Evolutionary conservation across 2,113 vertebrate genomes (phyloP), one percentile per base, ranked within the genome.

Genomic region (Amphiprion percula): DNA sequence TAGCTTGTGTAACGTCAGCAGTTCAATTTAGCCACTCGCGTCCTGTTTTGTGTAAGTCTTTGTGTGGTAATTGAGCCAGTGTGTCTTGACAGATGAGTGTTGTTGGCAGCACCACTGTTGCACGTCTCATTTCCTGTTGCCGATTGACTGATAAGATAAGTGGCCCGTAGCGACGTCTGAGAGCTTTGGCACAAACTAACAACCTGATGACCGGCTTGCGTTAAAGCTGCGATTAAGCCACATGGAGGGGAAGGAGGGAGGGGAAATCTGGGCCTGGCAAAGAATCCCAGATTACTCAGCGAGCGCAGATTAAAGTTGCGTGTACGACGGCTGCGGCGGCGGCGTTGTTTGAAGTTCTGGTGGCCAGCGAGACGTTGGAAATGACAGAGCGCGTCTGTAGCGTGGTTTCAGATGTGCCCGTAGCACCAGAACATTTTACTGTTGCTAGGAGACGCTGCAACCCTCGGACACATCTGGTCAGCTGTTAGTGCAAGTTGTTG

Each of bases 401-500:
- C 47, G 59, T 66, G 64, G 28, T 53, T 73, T 63, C 61, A 76
- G 69, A 64, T 62, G 83, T 49, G 59, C 78, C 65, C 64, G 5
- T 11, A 55, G 75, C 53, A 52, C 74, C 72, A 55, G 64, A 78
- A 75, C 71, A 50, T 86, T 83, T 76, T 59, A 10, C 78, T 86
- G 91, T 92, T 92, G 91, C 91, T 92, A 91, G 88, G 89, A 90
- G 79, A 92, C 88, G 21, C 71, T 19, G 75, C 65, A 84, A 87
- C 78, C 89, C 87, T 77, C 26, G 68, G 84, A 90, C 89, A 88
- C 83, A 83, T 90, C 74, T 90, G 89, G 90, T 90, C 89, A 92
- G 87, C 86, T 85, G 87, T 88, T 87, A 77, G 83, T 56, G 30
- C 87, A 77, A 78, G 84, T 83, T 84, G 85, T 82, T 82, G 86